Conservation (phyloP, 2,113 vertebrate species). For the Brachirus orientalis region DNA sequence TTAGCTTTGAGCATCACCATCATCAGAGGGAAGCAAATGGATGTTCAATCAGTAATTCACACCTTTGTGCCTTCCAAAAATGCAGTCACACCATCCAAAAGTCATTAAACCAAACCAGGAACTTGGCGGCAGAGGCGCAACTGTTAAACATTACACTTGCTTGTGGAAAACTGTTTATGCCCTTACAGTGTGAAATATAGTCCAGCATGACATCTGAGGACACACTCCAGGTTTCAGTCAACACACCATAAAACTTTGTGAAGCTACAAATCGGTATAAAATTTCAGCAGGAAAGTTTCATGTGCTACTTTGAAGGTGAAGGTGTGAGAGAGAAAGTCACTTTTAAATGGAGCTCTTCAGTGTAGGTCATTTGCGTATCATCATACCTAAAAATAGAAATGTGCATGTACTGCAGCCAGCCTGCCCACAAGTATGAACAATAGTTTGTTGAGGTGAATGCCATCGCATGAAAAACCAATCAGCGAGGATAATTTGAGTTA, state of each 20-base stretch:
- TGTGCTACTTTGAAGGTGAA: conserved; percentile 23
- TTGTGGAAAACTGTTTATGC: conserved; percentile 50
- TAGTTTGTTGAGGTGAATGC: conserved; percentile 41
- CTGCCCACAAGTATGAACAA: conserved; percentile 43
- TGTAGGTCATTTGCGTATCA: conserved; percentile 29
- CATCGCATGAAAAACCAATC: conserved; percentile 58
- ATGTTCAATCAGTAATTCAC: conserved; percentile 56
- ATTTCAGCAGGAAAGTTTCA: conserved; percentile 25
- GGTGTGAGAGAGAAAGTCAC: conserved; percentile 16
- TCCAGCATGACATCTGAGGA: conserved; percentile 56
- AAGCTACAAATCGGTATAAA: conserved; percentile 24
- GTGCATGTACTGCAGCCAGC: conserved; percentile 18
- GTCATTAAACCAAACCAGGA: conserved; percentile 57
- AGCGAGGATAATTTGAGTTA: conserved; percentile 50
- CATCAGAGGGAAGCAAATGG: conserved; percentile 44
- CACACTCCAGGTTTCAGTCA: conserved; percentile 51
- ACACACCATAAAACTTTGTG: conserved; percentile 51
- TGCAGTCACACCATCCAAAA: conserved; percentile 45
- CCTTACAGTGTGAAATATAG: conserved; percentile 50
- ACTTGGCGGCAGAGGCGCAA: conserved; percentile 40
- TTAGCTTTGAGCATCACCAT: conserved; percentile 49
- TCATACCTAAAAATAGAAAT: conserved; percentile 52
- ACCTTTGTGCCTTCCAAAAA: conserved; percentile 54
- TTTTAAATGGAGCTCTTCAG: conserved; percentile 11
- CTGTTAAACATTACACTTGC: conserved; percentile 49